A percentile compares a stretch with the other conserved stretches of the same genome.
Conservation (phyloP, 2,888 invertebrate species). For the Andrena camellia region DNA sequence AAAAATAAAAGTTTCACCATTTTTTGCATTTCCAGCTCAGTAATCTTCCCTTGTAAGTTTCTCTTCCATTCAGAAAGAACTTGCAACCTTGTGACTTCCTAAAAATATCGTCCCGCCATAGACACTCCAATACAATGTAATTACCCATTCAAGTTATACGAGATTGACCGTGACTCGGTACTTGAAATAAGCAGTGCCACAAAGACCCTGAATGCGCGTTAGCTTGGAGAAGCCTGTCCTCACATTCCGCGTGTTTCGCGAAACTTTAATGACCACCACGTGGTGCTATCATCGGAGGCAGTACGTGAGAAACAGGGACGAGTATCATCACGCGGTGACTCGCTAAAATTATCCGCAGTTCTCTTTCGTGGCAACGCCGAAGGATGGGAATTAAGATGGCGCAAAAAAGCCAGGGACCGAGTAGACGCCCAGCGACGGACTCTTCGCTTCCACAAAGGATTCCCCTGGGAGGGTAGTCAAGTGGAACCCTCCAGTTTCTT, state of each 20-base stretch:
- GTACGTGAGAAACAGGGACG: conserved; percentile 70
- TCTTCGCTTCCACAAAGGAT: conserved; percentile 59
- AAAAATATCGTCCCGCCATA: neutral
- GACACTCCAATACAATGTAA: neutral
- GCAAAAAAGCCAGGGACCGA: conserved; percentile 59
- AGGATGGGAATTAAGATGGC: conserved; percentile 54
- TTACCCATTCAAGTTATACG: too few species aligned
- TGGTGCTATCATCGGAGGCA: conserved; percentile 64
- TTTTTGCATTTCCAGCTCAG: too few species aligned
- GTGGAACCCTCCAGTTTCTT: conserved; percentile 56
- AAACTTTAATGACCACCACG: conserved; percentile 68
- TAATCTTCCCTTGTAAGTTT: too few species aligned
- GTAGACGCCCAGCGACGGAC: conserved; percentile 43
- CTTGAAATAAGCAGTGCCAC: conserved; percentile 24
- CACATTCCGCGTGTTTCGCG: conserved; percentile 58
- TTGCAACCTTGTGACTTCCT: neutral
- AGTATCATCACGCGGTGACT: conserved; percentile 72
- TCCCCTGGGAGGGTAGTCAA: conserved; percentile 56
- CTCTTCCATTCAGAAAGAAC: too few species aligned
- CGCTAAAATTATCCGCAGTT: conserved; percentile 71
- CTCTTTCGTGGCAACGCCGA: conserved; percentile 49
- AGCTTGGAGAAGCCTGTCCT: conserved; percentile 46
- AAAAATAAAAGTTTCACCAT: too few species aligned
- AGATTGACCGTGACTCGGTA: conserved; percentile 32
- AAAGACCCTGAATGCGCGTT: conserved; percentile 23